A percentile compares a stretch with the other conserved stretches of the same genome.
phyloP scores from a whole-genome alignment of 2,888 invertebrate species.

The Leistus spinibarbis region DNA sequence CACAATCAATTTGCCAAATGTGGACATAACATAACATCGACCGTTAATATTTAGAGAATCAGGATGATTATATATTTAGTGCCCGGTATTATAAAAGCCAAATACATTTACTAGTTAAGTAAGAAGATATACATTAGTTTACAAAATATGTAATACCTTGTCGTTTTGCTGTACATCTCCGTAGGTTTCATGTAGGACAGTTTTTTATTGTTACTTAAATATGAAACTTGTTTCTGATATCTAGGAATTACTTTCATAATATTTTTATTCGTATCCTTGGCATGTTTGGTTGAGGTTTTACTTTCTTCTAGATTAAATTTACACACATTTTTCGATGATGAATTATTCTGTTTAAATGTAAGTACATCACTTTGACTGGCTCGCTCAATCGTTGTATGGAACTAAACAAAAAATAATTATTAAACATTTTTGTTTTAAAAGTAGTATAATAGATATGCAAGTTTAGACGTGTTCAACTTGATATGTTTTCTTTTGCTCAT shows the following conservation, averaged over 20 bases:
- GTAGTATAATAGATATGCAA: too few relatives aligned
- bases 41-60: neutral
- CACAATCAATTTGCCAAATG: neutral
- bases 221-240: neutral
- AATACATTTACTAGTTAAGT: too few relatives aligned
- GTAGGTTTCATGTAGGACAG: neutral
- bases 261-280: neutral
- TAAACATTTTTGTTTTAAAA: neutral
- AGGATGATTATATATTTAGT: too few relatives aligned
- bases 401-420: neutral
- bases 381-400: neutral
- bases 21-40: neutral
- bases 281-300: neutral
- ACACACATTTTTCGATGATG: neutral
- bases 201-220: neutral
- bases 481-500: too few relatives aligned
- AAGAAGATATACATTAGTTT: too few relatives aligned
- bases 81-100: too few relatives aligned
- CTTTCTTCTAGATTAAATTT: neutral
- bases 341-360: neutral
- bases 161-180: constrained; percentile 42
- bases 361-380: constrained; percentile 2
- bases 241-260: neutral
- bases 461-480: too few relatives aligned
- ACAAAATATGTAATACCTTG: constrained; percentile 32